Evolutionary conservation across 2,113 vertebrate genomes (phyloP).

Genomic region (Pedionomus torquatus): DNA sequence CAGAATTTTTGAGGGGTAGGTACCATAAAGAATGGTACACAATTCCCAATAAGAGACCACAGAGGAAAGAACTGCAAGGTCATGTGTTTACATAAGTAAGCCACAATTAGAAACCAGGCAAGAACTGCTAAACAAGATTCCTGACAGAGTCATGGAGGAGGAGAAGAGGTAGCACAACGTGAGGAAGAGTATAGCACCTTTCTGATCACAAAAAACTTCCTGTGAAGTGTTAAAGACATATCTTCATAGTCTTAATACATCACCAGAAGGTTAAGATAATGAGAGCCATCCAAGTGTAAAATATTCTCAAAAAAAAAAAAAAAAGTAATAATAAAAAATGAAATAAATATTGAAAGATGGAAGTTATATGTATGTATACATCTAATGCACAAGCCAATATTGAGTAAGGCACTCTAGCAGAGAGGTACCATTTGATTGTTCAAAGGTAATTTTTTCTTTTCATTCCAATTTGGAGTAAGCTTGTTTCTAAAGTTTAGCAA

Average conservation of each 20-base stretch:
- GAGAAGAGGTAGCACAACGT: neutral
- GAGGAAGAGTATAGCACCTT: neutral
- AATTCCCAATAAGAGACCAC: neutral
- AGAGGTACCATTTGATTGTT: neutral
- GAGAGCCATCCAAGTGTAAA: neutral
- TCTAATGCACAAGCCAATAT: neutral
- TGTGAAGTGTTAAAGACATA: neutral
- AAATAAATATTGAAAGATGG: neutral
- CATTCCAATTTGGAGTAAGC: neutral
- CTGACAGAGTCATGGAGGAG: neutral
- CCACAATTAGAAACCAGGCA: neutral
- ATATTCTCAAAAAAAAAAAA: neutral
- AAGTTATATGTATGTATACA: neutral
- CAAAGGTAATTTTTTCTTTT: neutral
- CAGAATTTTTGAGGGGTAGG: neutral
- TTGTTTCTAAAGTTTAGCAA: neutral
- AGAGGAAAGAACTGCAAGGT: neutral
- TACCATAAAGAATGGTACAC: neutral
- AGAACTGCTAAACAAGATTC: neutral
- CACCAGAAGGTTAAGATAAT: neutral
- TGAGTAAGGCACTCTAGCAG: neutral
- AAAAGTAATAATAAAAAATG: neutral
- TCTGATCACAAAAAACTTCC: neutral
- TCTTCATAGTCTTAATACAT: neutral
- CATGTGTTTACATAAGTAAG: neutral